Percentiles rank a stretch among this genome's conserved stretches.
phyloP scores from a whole-genome alignment of 2,888 invertebrate species.

The Andrena fulva region DNA sequence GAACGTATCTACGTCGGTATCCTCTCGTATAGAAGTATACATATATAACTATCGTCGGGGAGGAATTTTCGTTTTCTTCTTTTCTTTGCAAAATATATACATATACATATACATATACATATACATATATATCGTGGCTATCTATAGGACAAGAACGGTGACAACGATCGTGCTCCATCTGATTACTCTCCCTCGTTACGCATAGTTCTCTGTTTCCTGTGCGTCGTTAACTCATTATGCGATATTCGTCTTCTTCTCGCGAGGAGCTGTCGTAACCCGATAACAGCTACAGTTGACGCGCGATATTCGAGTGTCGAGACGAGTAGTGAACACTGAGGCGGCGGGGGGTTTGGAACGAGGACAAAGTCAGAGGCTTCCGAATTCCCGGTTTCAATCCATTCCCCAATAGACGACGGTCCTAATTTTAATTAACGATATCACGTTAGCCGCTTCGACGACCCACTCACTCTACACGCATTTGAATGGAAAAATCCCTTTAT shows the following conservation, averaged over 20 bases:
- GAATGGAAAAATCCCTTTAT: not conserved
- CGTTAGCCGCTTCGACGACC: slow-evolving; percentile 22
- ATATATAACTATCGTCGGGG: slow-evolving; percentile 65
- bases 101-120: slow-evolving; percentile 11
- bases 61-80: slow-evolving; percentile 45
- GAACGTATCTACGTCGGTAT: slow-evolving; percentile 51
- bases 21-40: slow-evolving; percentile 56
- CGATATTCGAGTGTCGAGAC: slow-evolving; percentile 13
- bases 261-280: slow-evolving; percentile 18
- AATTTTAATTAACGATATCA: slow-evolving; percentile 25
- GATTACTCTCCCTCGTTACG: slow-evolving; percentile 48
- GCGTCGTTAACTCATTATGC: slow-evolving; percentile 39
- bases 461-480: no score
- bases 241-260: slow-evolving; percentile 16
- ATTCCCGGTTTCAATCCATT: slow-evolving; percentile 2
- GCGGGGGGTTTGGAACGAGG: slow-evolving; percentile 33
- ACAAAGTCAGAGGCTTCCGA: slow-evolving; percentile 25
- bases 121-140: slow-evolving; percentile 50
- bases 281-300: slow-evolving; percentile 34
- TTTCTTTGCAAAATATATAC: slow-evolving; percentile 70
- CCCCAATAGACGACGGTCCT: not conserved
- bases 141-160: slow-evolving; percentile 67
- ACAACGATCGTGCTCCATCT: slow-evolving; percentile 55
- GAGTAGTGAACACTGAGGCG: slow-evolving; percentile 34
- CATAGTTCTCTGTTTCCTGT: slow-evolving; percentile 61